phyloP scores from a whole-genome alignment of 2,113 vertebrate species.

The Myocastor coypus region DNA sequence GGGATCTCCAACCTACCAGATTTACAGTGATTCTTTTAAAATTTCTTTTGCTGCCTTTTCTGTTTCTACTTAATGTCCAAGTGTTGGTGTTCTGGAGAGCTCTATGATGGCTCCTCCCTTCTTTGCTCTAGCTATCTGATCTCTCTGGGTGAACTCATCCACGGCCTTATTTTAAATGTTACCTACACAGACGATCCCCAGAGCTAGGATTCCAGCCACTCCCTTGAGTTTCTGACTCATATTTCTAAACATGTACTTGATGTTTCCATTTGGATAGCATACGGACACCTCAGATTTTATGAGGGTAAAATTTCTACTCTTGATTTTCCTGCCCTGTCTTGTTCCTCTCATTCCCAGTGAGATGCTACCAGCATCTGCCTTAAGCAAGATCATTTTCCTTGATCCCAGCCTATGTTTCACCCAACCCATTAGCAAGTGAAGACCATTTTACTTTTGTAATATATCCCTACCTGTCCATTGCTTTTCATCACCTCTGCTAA shows the following conservation, averaged over 20 bases:
- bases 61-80: not conserved
- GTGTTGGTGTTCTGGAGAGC: not conserved
- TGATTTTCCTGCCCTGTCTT: constrained; percentile 20
- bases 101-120: not conserved
- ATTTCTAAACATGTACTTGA: not conserved
- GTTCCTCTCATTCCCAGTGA: not conserved
- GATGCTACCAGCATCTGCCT: not conserved
- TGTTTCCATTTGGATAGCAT: constrained; percentile 9
- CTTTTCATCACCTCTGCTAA: not conserved
- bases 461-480: not conserved
- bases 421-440: not conserved
- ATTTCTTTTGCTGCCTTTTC: not conserved
- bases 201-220: not conserved
- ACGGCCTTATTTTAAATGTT: not conserved
- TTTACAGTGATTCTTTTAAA: not conserved
- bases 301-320: constrained; percentile 38
- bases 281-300: constrained; percentile 11
- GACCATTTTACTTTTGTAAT: constrained; percentile 8
- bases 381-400: not conserved
- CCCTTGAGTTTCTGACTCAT: not conserved
- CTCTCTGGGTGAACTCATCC: not conserved
- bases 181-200: not conserved
- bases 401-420: not conserved
- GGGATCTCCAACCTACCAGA: not conserved
- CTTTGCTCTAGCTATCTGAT: not conserved